Evolutionary conservation across 2,888 invertebrate genomes (phyloP).

Genomic region (Hesperia comma): DNA sequence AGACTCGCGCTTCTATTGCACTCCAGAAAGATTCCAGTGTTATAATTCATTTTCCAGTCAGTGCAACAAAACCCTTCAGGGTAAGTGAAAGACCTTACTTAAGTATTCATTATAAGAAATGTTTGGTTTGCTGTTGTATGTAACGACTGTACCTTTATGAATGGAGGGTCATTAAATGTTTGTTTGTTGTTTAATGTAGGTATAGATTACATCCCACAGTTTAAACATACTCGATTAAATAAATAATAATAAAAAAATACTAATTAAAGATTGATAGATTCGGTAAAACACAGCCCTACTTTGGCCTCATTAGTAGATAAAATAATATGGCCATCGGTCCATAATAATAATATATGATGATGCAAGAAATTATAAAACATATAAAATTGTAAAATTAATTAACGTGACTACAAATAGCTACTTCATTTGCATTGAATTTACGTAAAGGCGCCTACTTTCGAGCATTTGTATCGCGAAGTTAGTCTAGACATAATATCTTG

Average conservation of each 20-base stretch:
- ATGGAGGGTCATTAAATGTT: too few relatives aligned
- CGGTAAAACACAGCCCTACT: too few relatives aligned
- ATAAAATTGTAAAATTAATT: slow-evolving; percentile 56
- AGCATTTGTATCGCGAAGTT: slow-evolving; percentile 64
- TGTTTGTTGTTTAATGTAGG: too few relatives aligned
- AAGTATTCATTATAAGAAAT: slow-evolving; percentile 45
- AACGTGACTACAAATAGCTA: slow-evolving; percentile 68
- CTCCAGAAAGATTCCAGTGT: slow-evolving; percentile 58
- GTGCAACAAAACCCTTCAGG: slow-evolving; percentile 50
- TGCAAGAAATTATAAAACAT: neutral
- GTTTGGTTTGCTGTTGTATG: slow-evolving; percentile 39
- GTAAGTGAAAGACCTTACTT: slow-evolving; percentile 43
- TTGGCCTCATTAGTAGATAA: too few relatives aligned
- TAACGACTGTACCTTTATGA: too few relatives aligned
- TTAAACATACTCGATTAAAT: too few relatives aligned
- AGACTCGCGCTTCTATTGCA: slow-evolving; percentile 52
- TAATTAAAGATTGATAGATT: too few relatives aligned
- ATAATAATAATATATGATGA: too few relatives aligned
- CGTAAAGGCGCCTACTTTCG: slow-evolving; percentile 70
- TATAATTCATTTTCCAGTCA: slow-evolving; percentile 69
- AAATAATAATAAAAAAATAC: too few relatives aligned
- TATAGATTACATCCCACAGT: too few relatives aligned
- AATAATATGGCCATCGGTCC: too few relatives aligned
- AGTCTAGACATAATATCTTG: slow-evolving; percentile 49
- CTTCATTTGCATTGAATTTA: slow-evolving; percentile 76